These are phyloP conservation scores for Phrynocephalus vlangalii DNA, from an alignment of 2,797 vertebrate genomes.

Conservation along the genomic window DNA sequence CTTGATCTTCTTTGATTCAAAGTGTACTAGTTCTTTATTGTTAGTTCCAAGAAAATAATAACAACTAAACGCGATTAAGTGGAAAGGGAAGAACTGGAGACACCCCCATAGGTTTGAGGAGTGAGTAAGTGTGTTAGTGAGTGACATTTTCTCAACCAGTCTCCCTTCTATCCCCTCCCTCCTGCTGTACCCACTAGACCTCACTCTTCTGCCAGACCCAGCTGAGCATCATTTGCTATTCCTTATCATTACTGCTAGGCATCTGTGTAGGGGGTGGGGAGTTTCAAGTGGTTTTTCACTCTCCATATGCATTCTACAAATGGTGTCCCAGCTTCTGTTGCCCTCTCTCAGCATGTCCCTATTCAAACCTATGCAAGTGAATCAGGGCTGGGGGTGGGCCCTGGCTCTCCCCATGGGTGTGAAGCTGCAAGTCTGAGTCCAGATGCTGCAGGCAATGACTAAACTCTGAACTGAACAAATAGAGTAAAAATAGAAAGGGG, in stretches of 20 bases:
- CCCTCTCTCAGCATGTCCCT: neutral
- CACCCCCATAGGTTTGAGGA: neutral
- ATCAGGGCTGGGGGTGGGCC: neutral
- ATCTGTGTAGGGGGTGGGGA: too few relatives aligned
- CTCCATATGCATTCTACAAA: too few relatives aligned
- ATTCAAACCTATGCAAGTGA: slow-evolving; percentile 43
- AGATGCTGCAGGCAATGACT: slow-evolving; percentile 39
- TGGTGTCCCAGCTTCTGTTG: neutral
- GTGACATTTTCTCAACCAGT: neutral
- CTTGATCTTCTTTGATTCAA: neutral
- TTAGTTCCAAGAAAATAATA: neutral
- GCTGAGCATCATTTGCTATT: neutral
- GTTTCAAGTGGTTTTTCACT: too few relatives aligned
- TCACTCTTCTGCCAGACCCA: neutral
- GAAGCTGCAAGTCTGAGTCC: slow-evolving; percentile 31
- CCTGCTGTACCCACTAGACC: neutral
- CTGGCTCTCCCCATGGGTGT: slow-evolving; percentile 37
- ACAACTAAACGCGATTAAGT: neutral
- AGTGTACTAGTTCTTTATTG: neutral
- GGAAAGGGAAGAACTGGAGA: neutral
- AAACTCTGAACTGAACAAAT: slow-evolving; percentile 29
- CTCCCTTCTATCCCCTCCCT: neutral
- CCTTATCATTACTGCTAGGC: neutral
- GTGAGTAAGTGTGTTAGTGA: neutral
- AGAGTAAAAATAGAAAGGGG: slow-evolving; percentile 47